Evolutionary conservation across 92 coral and sea anemone species (phyloP).

Genomic region (Umimayanthus chanpuru): DNA sequence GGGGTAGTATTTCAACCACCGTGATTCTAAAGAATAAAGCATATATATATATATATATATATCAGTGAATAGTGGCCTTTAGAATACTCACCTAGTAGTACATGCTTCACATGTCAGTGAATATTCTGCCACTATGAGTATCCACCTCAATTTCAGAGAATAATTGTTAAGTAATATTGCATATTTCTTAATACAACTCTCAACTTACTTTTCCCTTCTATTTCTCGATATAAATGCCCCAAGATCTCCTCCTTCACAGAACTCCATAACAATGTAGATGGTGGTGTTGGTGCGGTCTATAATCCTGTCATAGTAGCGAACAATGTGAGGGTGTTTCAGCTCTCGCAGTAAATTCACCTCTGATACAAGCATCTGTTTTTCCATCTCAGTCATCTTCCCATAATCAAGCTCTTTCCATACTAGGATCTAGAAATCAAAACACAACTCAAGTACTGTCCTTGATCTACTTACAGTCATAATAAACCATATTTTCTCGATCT

Average conservation of each 20-base stretch:
- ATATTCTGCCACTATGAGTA: too few relatives aligned
- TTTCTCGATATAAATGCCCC: slow-evolving; percentile 84
- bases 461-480: too few relatives aligned
- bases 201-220: slow-evolving; percentile 86
- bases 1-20: too few relatives aligned
- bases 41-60: too few relatives aligned
- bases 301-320: slow-evolving; percentile 92
- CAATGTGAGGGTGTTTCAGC: slow-evolving; percentile 94
- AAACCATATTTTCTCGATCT: background rate
- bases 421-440: slow-evolving; percentile 57
- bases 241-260: slow-evolving; percentile 94
- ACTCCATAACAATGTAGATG: slow-evolving; percentile 96
- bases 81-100: too few relatives aligned
- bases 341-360: slow-evolving; percentile 97
- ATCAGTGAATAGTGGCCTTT: too few relatives aligned
- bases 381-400: slow-evolving; percentile 95
- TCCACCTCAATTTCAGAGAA: too few relatives aligned
- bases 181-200: too few relatives aligned
- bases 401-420: slow-evolving; percentile 99
- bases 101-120: too few relatives aligned
- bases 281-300: slow-evolving; percentile 91
- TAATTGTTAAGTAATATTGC: too few relatives aligned
- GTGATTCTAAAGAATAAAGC: too few relatives aligned
- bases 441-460: too few relatives aligned
- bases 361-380: slow-evolving; percentile 96